Base-by-base conservation (phyloP, 2,797 vertebrate genomes). In the Chelmon rostratus region DNA sequence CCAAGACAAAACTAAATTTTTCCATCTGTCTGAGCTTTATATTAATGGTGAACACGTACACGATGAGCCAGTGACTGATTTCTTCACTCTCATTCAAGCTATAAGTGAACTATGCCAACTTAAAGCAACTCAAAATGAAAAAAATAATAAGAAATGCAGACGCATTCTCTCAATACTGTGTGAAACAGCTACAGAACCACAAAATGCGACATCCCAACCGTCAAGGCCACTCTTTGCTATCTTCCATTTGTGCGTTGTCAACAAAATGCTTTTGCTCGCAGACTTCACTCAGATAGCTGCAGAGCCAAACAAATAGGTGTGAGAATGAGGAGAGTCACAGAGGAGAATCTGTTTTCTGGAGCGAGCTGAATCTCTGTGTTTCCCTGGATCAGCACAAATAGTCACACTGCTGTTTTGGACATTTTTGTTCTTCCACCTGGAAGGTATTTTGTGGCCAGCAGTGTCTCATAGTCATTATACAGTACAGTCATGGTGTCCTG, bases 171-270 rank as follows among this genome's bases (percentile, higher is more conserved):
- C 9, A 0, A 23, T 5, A 44, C 42, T 71, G 53, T 76, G 82
- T 68, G 82, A 85, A 74, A 68, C 16, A 16, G 5, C 8, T 23
- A 35, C 57, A 65, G 33, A 76, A 67, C 49, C 65, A 67, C 52
- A 83, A 62, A 83, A 80, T 73, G 47, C 76, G 56, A 72, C 81
- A 68, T 73, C 78, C 19, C 46, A 44, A 4, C 42, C 1, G 2
- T 70, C 89, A 93, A 93, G 93, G 92, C 44, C 88, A 21, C 11
- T 16, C 53, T 63, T 56, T 64, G 62, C 56, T 83, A 87, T 88
- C 85, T 78, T 38, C 53, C 35, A 5, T 64, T 77, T 69, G 37
- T 67, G 52, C 40, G 46, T 23, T 68, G 56, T 73, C 68, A 84
- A 82, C 84, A 83, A 76, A 82, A 52, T 4, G 23, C 21, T 64